These are phyloP conservation scores for Pantherophis alleghaniensis DNA, from an alignment of 2,797 vertebrate species.

Conservation along the genomic window DNA sequence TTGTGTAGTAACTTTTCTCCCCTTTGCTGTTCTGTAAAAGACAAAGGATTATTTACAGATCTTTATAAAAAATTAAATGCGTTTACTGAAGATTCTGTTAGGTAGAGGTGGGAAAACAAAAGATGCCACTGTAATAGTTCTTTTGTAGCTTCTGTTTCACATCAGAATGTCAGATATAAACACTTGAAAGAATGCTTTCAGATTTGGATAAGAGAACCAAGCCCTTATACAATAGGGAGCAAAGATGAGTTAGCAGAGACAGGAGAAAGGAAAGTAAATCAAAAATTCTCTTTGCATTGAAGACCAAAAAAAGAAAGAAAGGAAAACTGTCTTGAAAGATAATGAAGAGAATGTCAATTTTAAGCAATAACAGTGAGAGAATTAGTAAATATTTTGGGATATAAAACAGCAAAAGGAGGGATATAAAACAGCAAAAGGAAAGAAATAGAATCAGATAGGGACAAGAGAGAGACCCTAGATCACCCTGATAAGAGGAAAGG, in stretches of 20 bases:
- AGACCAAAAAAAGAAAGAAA: neutral
- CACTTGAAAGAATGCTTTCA: constrained; percentile 7
- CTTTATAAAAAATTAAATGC: constrained; percentile 63
- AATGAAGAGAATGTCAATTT: neutral
- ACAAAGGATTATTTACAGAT: constrained; percentile 68
- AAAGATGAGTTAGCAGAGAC: constrained; percentile 24
- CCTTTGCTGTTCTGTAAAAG: constrained; percentile 54
- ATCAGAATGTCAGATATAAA: constrained; percentile 53
- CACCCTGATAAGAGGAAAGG: neutral
- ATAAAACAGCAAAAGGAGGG: too few species aligned
- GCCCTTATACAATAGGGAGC: neutral
- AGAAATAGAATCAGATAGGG: too few species aligned
- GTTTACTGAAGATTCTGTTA: constrained; percentile 65
- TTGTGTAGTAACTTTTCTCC: constrained; percentile 56
- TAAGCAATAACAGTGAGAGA: too few species aligned
- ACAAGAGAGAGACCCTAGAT: neutral
- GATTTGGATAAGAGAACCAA: constrained; percentile 36
- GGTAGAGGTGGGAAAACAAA: constrained; percentile 50
- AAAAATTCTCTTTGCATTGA: neutral
- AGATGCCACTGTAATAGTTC: constrained; percentile 52
- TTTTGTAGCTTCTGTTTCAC: constrained; percentile 47
- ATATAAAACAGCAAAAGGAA: too few species aligned
- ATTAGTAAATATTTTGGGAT: too few species aligned
- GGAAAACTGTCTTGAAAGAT: neutral
- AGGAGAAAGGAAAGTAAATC: neutral